Percentiles rank a stretch among this genome's conserved stretches.
Evolutionary conservation across 2,113 vertebrate species (phyloP).

Genomic region (Chamaetylas fuelleborni): DNA sequence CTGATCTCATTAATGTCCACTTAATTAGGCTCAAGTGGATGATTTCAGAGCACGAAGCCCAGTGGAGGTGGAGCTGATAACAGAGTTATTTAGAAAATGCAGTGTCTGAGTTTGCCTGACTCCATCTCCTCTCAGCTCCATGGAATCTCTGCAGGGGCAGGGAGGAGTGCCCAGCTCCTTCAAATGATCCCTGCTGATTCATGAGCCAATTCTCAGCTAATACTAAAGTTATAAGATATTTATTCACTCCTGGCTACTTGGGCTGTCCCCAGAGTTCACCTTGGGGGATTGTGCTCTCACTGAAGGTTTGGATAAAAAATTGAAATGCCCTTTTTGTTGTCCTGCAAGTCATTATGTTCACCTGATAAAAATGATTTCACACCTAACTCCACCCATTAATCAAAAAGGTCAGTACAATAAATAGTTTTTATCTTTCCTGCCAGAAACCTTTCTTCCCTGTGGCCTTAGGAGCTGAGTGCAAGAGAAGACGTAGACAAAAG

Average conservation of each 20-base stretch:
- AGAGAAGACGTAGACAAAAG: background rate
- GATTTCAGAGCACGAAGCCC: background rate
- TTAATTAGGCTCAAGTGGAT: background rate
- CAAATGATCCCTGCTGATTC: background rate
- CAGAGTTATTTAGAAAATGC: background rate
- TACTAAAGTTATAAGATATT: background rate
- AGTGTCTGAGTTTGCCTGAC: background rate
- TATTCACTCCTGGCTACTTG: background rate
- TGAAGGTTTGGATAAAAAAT: slow-evolving; percentile 14
- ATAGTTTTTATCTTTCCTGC: slow-evolving; percentile 1
- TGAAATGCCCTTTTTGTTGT: slow-evolving; percentile 28
- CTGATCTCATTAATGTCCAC: background rate
- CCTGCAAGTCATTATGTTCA: background rate
- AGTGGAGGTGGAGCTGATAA: background rate
- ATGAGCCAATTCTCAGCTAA: background rate
- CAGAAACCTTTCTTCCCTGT: background rate
- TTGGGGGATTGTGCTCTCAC: background rate
- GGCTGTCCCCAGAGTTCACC: background rate
- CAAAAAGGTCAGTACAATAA: slow-evolving; percentile 9
- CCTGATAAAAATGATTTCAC: background rate
- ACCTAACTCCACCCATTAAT: background rate
- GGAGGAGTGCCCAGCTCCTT: background rate
- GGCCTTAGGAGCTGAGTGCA: background rate
- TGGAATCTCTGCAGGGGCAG: background rate
- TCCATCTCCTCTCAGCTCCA: background rate